A percentile compares a stretch with the other conserved stretches of the same genome.
Conservation (phyloP, 1,140 invertebrate genomes). For the Hirudo medicinalis region DNA sequence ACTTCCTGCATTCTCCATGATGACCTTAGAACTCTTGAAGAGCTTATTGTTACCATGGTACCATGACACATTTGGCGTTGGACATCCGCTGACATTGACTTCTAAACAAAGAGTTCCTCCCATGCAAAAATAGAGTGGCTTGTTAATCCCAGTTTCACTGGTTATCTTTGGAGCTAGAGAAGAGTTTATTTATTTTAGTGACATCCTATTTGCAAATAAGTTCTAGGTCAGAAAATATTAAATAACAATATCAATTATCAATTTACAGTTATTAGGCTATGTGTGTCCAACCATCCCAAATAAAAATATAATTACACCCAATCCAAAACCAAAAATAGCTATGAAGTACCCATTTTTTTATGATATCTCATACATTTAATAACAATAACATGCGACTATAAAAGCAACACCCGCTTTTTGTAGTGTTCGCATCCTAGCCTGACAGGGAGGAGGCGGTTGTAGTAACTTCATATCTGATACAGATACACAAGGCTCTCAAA, state of each 20-base stretch:
- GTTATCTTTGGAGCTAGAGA: slow-evolving; percentile 20
- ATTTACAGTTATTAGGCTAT: too few relatives aligned
- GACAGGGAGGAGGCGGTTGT: too few relatives aligned
- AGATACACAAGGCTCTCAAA: too few relatives aligned
- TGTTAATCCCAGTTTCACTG: slow-evolving; percentile 9
- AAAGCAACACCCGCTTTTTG: too few relatives aligned
- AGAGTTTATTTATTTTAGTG: background rate
- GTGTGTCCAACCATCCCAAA: too few relatives aligned
- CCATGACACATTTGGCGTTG: slow-evolving; percentile 19
- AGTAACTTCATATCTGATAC: too few relatives aligned
- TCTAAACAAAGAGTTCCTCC: slow-evolving; percentile 19
- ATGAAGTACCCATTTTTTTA: too few relatives aligned
- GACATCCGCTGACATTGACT: slow-evolving; percentile 21
- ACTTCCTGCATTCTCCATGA: slow-evolving; percentile 16
- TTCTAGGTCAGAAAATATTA: background rate
- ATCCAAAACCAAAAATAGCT: too few relatives aligned
- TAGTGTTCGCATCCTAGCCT: too few relatives aligned
- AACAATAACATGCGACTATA: too few relatives aligned
- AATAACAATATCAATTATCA: background rate
- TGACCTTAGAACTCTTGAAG: slow-evolving; percentile 10
- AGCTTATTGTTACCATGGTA: slow-evolving; percentile 16
- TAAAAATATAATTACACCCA: too few relatives aligned
- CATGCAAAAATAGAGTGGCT: slow-evolving; percentile 4
- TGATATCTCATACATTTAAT: too few relatives aligned
- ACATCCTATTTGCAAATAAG: background rate